These are phyloP conservation scores for Maniola hyperantus DNA, from an alignment of 2,888 invertebrate species.

Conservation along the genomic window DNA sequence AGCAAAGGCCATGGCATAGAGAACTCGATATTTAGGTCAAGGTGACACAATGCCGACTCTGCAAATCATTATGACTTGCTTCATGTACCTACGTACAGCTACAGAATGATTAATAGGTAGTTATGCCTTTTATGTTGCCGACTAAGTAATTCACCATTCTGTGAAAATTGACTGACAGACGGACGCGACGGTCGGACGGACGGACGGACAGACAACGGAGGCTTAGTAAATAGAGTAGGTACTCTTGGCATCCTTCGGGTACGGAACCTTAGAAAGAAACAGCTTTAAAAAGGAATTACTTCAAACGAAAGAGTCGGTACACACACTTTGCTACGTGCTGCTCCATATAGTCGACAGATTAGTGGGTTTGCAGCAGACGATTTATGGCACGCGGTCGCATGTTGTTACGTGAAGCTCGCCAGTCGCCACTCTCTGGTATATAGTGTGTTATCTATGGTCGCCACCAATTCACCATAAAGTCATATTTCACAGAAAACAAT, in stretches of 20 bases:
- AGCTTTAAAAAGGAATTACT: neutral
- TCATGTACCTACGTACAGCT: neutral
- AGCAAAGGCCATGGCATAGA: conserved; percentile 17
- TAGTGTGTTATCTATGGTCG: too few relatives aligned
- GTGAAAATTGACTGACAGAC: too few relatives aligned
- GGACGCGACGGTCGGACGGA: too few relatives aligned
- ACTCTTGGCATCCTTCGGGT: too few relatives aligned
- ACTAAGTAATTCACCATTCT: too few relatives aligned
- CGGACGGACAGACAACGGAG: too few relatives aligned
- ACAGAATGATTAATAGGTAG: neutral
- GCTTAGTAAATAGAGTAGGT: too few relatives aligned
- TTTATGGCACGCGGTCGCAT: conserved; percentile 11
- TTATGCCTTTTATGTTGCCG: neutral
- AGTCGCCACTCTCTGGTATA: too few relatives aligned
- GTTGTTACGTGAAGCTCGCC: conserved; percentile 1
- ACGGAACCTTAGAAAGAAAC: neutral
- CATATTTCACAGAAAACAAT: neutral
- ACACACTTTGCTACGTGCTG: neutral
- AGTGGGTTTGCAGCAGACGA: conserved; percentile 6
- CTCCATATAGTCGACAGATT: neutral
- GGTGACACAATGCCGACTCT: conserved; percentile 18
- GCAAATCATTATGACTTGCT: conserved; percentile 19
- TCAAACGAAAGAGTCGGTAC: neutral
- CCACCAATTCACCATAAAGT: neutral
- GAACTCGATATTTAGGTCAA: conserved; percentile 34